Base-by-base conservation (phyloP, 2,888 invertebrate species). In the Baronia brevicornis region DNA sequence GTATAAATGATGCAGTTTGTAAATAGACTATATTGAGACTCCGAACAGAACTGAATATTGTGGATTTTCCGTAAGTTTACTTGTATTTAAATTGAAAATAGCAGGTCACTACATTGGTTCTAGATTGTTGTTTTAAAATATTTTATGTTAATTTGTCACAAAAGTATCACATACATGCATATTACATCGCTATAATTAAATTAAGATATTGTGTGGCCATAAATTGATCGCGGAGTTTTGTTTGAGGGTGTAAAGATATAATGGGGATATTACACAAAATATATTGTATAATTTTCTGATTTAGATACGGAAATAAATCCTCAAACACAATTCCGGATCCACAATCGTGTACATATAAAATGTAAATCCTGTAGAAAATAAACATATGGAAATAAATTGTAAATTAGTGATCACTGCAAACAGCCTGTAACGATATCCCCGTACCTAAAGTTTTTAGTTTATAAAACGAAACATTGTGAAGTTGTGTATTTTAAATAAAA, bases 401-500 rank as follows among this genome's bases (percentile, higher is more conserved):
- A 73, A 69, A 75, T 64, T 78, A 79, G 73, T 54, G 60, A 69
- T 71, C 72, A 70, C 61, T 57, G 59, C 73, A 70, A 70, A 64
- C 67, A 73, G 66, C 70, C 73, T 71, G 57, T 70, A 65, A 70
- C 63, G 64, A 72, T 79, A 78, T 75, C 74, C n/a, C 79, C 60
- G 70, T 80, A 78, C 73, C 77, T 78, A 78, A 78, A 70, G 59
- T 75, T 80, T 79, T 80, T 79, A 82, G 78, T 82, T 84, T 73
- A 57, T 73, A 77, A 79, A 75, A 79, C 71, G 64, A 69, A 73
- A 73, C 71, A 74, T 78, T 80, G 80, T 82, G 80, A 82, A 80
- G 67, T 84, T 82, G 82, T 82, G 84, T 84, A 84, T 82, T 82
- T 84, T 84, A 82, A 80, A 80, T 80, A 77, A 82, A 82, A 80